phyloP scores from a whole-genome alignment of 2,113 vertebrate species.

The Gadus chalcogrammus region DNA sequence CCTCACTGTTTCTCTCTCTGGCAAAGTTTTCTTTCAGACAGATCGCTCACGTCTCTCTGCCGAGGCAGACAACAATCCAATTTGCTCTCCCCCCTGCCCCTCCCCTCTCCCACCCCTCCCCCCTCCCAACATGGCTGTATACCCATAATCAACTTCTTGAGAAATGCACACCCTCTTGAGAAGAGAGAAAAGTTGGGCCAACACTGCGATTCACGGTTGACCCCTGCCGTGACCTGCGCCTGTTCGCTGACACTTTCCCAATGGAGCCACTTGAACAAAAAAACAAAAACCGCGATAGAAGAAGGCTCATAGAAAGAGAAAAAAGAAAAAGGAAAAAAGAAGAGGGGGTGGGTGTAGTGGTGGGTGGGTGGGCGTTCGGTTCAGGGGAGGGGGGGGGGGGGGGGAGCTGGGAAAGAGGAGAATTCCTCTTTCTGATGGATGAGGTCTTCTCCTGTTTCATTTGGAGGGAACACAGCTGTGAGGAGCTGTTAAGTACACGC shows the following conservation, averaged over 20 bases:
- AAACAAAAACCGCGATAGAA: constrained; percentile 20
- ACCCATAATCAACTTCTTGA: constrained; percentile 64
- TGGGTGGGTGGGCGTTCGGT: background rate
- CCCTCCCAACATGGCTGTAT: constrained; percentile 16
- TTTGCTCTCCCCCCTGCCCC: background rate
- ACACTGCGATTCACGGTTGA: constrained; percentile 57
- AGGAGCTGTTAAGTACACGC: constrained; percentile 84
- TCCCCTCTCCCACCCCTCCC: no score
- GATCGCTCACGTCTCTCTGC: constrained; percentile 36
- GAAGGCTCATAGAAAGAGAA: background rate
- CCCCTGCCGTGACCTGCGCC: constrained; percentile 66
- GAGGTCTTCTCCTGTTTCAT: constrained; percentile 82
- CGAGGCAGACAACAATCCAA: constrained; percentile 48
- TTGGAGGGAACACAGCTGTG: constrained; percentile 87
- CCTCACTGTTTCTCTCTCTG: constrained; percentile 1
- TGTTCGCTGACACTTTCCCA: constrained; percentile 77
- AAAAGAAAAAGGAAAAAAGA: constrained; percentile 42
- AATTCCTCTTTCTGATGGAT: constrained; percentile 74
- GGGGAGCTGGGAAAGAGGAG: constrained; percentile 20
- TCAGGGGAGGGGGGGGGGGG: constrained; percentile 33
- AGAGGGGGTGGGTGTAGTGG: constrained; percentile 3
- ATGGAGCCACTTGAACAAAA: constrained; percentile 70
- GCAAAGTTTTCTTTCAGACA: constrained; percentile 23
- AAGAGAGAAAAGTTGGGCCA: constrained; percentile 66
- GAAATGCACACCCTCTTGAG: constrained; percentile 71